Conservation (phyloP, 2,888 invertebrate genomes). For the Fabriciana adippe region DNA sequence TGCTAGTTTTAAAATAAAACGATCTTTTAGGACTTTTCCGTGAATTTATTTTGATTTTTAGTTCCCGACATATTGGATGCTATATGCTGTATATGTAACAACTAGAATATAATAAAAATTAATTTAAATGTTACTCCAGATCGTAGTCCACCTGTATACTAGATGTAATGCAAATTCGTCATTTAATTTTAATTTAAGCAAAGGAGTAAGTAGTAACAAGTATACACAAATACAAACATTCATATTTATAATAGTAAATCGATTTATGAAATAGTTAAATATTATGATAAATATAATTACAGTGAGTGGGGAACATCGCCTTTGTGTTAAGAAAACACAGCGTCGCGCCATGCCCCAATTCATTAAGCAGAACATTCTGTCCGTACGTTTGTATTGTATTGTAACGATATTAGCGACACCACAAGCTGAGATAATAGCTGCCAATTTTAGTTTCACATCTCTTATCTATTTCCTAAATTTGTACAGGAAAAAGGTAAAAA, state of each 20-base stretch:
- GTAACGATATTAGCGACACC: conserved; percentile 16
- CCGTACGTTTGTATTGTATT: not conserved
- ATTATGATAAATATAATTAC: not conserved
- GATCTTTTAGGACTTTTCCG: too few species aligned
- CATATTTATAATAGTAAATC: too few species aligned
- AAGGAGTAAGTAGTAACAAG: too few species aligned
- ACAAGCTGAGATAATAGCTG: conserved; percentile 23
- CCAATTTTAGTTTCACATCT: conserved; percentile 14
- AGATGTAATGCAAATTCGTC: too few species aligned
- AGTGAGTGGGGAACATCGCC: not conserved
- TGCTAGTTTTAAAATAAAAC: too few species aligned
- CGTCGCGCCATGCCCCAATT: conserved; percentile 26
- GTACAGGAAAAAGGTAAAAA: not conserved
- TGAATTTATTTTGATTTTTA: too few species aligned
- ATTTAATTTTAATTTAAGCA: too few species aligned
- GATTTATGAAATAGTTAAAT: not conserved
- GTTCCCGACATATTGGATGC: too few species aligned
- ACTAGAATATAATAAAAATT: too few species aligned
- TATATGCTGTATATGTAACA: too few species aligned
- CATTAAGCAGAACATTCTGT: conserved; percentile 32
- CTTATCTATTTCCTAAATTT: conserved; percentile 14
- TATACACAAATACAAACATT: not conserved
- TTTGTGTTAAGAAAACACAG: conserved; percentile 20
- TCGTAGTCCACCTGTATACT: too few species aligned
- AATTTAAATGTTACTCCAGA: too few species aligned